Percentiles rank a stretch among this genome's conserved stretches.
Conservation (phyloP, 2,113 vertebrate genomes). For the Romanogobio albipinnatus region DNA sequence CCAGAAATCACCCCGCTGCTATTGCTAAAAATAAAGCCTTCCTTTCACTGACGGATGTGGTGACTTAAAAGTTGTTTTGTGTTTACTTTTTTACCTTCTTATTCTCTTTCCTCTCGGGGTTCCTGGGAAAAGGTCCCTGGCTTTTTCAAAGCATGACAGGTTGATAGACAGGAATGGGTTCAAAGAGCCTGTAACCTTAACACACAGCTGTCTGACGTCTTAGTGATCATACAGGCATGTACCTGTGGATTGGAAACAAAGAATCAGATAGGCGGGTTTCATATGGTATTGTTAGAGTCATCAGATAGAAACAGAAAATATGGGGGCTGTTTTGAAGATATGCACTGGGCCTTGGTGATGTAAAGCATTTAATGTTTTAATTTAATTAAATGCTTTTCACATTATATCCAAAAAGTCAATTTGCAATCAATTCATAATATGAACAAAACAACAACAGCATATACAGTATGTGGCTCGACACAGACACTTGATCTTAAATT, state of each 20-base stretch:
- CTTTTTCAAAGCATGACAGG: constrained; percentile 31
- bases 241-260: not conserved
- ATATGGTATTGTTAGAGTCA: not conserved
- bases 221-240: constrained; percentile 1
- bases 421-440: not conserved
- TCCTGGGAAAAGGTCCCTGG: constrained; percentile 9
- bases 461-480: not conserved
- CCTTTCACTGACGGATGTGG: constrained; percentile 28
- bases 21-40: constrained; percentile 39
- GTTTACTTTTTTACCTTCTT: not conserved
- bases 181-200: constrained; percentile 11
- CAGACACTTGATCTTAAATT: not conserved
- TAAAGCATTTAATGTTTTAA: not conserved
- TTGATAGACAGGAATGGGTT: not conserved
- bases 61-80: constrained; percentile 8
- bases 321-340: not conserved
- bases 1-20: constrained; percentile 36
- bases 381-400: not conserved
- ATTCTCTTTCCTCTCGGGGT: not conserved
- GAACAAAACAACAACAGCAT: not conserved
- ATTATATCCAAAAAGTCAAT: not conserved
- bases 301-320: not conserved
- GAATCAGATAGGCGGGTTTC: not conserved
- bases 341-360: not conserved
- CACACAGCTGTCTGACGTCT: constrained; percentile 7